Evolutionary conservation across 2,888 invertebrate species (phyloP).

Genomic region (Corbicula japonica): DNA sequence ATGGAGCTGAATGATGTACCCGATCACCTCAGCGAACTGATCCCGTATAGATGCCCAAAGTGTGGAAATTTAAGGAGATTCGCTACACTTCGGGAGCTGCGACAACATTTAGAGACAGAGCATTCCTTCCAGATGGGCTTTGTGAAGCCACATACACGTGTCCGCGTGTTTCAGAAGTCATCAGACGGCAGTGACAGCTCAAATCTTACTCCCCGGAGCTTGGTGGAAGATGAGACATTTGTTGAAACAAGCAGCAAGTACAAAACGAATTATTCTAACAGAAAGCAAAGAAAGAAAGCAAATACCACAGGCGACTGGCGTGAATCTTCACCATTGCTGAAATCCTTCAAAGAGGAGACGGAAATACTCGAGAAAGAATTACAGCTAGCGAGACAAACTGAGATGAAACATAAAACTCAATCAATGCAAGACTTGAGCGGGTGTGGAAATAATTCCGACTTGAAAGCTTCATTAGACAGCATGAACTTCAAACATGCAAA

Average conservation of each 20-base stretch:
- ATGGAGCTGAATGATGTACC: conserved; percentile 42
- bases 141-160: conserved; percentile 63
- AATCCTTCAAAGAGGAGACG: conserved; percentile 74
- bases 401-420: conserved; percentile 71
- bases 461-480: conserved; percentile 13
- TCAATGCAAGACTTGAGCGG: conserved; percentile 34
- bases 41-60: conserved; percentile 81
- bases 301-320: conserved; percentile 14
- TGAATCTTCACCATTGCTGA: conserved; percentile 70
- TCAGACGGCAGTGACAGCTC: background rate
- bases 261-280: background rate
- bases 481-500: too few relatives aligned
- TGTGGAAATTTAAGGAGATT: conserved; percentile 77
- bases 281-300: conserved; percentile 1
- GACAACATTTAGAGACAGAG: conserved; percentile 76
- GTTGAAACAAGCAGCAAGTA: background rate
- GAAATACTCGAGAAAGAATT: conserved; percentile 73
- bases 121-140: conserved; percentile 75
- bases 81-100: conserved; percentile 76
- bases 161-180: conserved; percentile 53
- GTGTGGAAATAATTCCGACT: conserved; percentile 25
- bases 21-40: conserved; percentile 65
- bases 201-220: background rate
- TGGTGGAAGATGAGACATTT: background rate
- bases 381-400: conserved; percentile 73